Base-by-base conservation (phyloP, 2,797 vertebrate genomes). In the Sebastes alutus region DNA sequence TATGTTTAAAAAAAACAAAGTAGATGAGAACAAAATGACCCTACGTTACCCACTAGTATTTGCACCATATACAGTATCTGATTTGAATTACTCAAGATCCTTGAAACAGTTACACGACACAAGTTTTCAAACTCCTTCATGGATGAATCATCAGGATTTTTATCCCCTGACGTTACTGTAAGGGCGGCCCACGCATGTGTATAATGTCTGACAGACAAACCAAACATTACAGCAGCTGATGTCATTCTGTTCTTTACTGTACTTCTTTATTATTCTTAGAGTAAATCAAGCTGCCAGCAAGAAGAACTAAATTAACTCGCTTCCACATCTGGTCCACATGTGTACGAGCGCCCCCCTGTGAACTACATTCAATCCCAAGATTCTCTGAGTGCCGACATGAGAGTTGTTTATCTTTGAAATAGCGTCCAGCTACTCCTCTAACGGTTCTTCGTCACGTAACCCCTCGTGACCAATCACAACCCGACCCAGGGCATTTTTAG, bases 351-450 rank as follows among this genome's bases (percentile, higher is more conserved):
- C 65, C 16, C 65, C 38, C 56, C 65, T 38, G 72, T 72, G 64
- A 87, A 88, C 84, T 80, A 32, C 25, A 78, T 72, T 76, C 63
- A 68, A 75, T 83, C 79, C 77, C 23, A 22, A 52, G 52, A 68
- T 56, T 3, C 72, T 85, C 75, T 11, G 33, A 56, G 80, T 73
- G 25, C 49, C 16, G 29, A 69, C 76, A 52, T 4, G 2, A 60
- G 80, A 76, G 83, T 79, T 93, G 95, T 96, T 95, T 95, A 91
- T 94, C 86, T 95, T 96, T 93, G 91, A 95, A 96, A 91, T 77
- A 87, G 87, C 83, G 76, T 83, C 61, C 72, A 30, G 84, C 55
- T 35, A 72, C 72, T 83, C 83, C 84, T 83, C 82, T 60, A 87
- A 87, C 85, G 72, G 89, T 33, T 75, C 81, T 80, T 59, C 67